phyloP scores from a whole-genome alignment of 2,888 invertebrate genomes.

The Trypoxylon attenuatum region DNA sequence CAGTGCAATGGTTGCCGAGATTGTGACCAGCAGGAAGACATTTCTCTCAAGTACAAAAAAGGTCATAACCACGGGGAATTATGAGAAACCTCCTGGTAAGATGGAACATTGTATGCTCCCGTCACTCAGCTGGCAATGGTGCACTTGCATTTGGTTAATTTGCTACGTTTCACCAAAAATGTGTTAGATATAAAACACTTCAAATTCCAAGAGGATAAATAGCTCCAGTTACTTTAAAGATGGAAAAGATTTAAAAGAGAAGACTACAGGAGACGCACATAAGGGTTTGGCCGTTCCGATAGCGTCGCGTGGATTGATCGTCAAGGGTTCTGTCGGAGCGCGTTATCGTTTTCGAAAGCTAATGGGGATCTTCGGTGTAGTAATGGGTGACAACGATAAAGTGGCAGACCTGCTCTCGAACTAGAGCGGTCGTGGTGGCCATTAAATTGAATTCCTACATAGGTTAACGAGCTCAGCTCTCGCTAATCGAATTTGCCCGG shows the following conservation, averaged over 20 bases:
- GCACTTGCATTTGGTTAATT: neutral
- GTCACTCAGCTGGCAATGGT: neutral
- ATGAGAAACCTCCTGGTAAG: neutral
- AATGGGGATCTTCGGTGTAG: neutral
- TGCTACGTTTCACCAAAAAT: neutral
- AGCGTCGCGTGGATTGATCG: too few relatives aligned
- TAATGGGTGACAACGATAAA: neutral
- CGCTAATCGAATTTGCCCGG: neutral
- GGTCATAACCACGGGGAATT: neutral
- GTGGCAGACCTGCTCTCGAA: neutral
- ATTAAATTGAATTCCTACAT: neutral
- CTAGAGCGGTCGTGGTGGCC: neutral
- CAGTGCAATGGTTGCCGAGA: slow-evolving; percentile 9
- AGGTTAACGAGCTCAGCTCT: neutral
- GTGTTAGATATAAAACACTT: too few relatives aligned
- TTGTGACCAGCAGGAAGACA: slow-evolving; percentile 10
- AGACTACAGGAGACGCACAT: too few relatives aligned
- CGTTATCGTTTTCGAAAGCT: too few relatives aligned
- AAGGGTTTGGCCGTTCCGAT: too few relatives aligned
- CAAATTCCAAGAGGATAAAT: too few relatives aligned
- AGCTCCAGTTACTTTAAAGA: too few relatives aligned
- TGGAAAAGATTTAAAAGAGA: too few relatives aligned
- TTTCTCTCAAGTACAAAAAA: slow-evolving; percentile 6
- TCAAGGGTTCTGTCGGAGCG: too few relatives aligned
- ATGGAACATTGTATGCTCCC: slow-evolving; percentile 8